Percentiles rank a stretch among this genome's conserved stretches.
These are phyloP conservation scores for Philypnodon macrostomus DNA, from an alignment of 2,797 vertebrate species.

Conservation along the genomic window DNA sequence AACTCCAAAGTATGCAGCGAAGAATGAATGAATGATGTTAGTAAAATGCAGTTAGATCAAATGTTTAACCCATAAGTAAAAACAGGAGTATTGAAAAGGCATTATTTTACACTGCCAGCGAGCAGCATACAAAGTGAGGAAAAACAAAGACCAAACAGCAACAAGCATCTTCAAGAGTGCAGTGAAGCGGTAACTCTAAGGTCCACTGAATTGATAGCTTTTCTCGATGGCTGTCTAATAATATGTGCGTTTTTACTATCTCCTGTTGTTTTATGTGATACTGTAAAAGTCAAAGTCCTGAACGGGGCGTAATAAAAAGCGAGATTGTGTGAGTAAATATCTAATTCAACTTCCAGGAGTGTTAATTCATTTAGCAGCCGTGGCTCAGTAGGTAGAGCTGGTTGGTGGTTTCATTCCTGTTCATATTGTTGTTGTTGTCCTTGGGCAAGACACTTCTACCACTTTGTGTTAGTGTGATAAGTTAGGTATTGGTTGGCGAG, in stretches of 20 bases:
- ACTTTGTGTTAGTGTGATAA: too few species aligned
- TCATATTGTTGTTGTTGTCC: too few species aligned
- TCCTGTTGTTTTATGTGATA: conserved; percentile 26
- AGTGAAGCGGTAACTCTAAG: conserved; percentile 38
- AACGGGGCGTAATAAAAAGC: conserved; percentile 15
- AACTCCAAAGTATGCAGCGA: conserved; percentile 36
- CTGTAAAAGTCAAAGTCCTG: conserved; percentile 9
- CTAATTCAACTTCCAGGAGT: conserved; percentile 22
- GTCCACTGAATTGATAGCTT: conserved; percentile 14
- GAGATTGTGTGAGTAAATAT: conserved; percentile 18
- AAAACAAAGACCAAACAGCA: conserved; percentile 63
- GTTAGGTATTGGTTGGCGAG: too few species aligned
- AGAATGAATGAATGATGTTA: conserved; percentile 58
- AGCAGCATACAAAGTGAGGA: conserved; percentile 44
- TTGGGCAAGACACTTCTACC: too few species aligned
- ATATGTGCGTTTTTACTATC: conserved; percentile 25
- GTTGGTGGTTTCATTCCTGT: too few species aligned
- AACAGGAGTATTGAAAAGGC: conserved; percentile 55
- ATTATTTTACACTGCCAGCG: conserved; percentile 65
- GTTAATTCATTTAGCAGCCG: conserved; percentile 9
- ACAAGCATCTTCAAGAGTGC: conserved; percentile 61
- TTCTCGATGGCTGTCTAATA: conserved; percentile 24
- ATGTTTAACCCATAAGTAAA: conserved; percentile 65
- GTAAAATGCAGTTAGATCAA: conserved; percentile 64
- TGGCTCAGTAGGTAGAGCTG: too few species aligned